A percentile compares a stretch with the other conserved stretches of the same genome.
Conservation (phyloP, 53 echinoderm and acorn worm species). For the Echinarachnius parma region DNA sequence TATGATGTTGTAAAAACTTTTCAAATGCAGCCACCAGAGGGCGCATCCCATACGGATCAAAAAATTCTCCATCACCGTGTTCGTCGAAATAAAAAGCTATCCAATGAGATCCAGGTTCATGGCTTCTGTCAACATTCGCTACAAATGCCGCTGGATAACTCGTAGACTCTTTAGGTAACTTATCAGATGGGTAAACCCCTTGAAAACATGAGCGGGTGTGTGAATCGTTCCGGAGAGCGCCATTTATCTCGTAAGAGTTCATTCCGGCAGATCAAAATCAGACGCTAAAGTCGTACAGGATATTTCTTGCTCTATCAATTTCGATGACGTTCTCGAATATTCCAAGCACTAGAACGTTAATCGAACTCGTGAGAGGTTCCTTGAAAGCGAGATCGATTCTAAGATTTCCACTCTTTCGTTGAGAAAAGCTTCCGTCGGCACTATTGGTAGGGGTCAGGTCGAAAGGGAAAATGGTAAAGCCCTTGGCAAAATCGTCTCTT, state of each 20-base stretch:
- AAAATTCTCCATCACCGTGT: too few species aligned
- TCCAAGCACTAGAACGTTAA: constrained; percentile 28
- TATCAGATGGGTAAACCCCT: too few species aligned
- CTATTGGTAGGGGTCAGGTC: constrained; percentile 6
- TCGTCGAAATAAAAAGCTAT: too few species aligned
- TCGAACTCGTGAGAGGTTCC: too few species aligned
- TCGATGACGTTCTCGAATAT: constrained; percentile 48
- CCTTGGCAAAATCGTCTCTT: constrained; percentile 26
- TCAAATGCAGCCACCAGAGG: not conserved
- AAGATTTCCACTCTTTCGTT: constrained; percentile 17
- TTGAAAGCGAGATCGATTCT: constrained; percentile 27
- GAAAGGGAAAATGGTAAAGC: constrained; percentile 26
- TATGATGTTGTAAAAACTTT: not conserved
- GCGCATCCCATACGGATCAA: not conserved
- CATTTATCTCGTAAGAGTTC: too few species aligned
- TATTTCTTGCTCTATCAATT: constrained; percentile 43
- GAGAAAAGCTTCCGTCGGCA: constrained; percentile 4
- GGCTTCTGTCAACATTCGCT: too few species aligned
- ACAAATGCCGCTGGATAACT: too few species aligned
- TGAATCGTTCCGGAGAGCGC: too few species aligned
- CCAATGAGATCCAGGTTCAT: too few species aligned
- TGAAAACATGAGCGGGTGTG: too few species aligned
- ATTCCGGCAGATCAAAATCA: too few species aligned
- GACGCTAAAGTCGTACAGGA: constrained; percentile 24
- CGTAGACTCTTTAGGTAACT: too few species aligned